Evolutionary conservation across 2,888 invertebrate species (phyloP).

Genomic region (Liposcelis brunnea): DNA sequence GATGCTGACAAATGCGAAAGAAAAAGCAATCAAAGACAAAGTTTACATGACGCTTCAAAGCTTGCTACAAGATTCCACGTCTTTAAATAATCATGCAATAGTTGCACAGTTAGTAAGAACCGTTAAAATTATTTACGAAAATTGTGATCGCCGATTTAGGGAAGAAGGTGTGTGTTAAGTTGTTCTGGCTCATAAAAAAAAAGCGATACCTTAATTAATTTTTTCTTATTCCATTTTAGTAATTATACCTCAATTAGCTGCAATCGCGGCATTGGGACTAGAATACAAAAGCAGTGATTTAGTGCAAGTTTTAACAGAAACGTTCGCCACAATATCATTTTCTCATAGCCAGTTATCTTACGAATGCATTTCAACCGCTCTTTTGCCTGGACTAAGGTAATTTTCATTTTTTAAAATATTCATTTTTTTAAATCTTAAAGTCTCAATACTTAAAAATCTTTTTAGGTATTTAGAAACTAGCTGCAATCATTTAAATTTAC

Average conservation of each 20-base stretch:
- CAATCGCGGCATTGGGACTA: constrained; percentile 21
- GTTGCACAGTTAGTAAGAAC: constrained; percentile 41
- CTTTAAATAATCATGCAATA: constrained; percentile 29
- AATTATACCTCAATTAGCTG: constrained; percentile 40
- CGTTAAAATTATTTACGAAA: constrained; percentile 39
- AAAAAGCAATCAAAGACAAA: constrained; percentile 35
- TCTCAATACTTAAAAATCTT: too few relatives aligned
- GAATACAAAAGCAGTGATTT: constrained; percentile 35
- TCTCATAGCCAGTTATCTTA: constrained; percentile 29
- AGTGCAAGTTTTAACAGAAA: constrained; percentile 41
- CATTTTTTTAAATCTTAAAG: too few relatives aligned
- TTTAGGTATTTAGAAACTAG: constrained; percentile 31
- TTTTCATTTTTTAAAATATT: constrained; percentile 12
- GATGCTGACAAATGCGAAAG: constrained; percentile 34
- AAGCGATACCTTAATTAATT: constrained; percentile 11
- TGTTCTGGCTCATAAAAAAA: too few relatives aligned
- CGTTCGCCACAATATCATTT: constrained; percentile 40
- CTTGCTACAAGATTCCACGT: constrained; percentile 25
- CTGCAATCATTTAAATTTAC: constrained; percentile 29
- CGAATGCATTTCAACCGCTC: constrained; percentile 28
- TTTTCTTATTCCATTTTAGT: constrained; percentile 37
- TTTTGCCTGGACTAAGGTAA: constrained; percentile 34
- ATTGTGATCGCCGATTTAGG: constrained; percentile 35
- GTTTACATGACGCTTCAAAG: constrained; percentile 33
- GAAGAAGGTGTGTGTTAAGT: constrained; percentile 21